Conservation (phyloP, 37 sponge, comb jelly and placozoan species). For the Theonella swinhoei region DNA sequence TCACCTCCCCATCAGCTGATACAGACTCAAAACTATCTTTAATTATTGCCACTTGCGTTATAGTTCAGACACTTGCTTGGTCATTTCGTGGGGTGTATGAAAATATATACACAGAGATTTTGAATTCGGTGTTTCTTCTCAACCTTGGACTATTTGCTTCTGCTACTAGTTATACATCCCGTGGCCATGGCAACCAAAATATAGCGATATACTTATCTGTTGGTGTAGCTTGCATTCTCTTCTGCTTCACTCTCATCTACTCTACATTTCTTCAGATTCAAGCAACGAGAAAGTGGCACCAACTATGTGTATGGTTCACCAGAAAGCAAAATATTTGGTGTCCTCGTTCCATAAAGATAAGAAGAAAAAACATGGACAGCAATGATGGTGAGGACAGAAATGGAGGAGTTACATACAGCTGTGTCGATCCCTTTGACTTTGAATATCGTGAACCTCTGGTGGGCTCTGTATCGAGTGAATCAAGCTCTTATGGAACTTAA, state of each 20-base stretch:
- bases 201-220: neutral
- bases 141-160: slow-evolving; percentile 15
- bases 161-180: neutral
- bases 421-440: too few relatives aligned
- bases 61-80: neutral
- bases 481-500: too few relatives aligned
- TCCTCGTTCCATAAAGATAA: too few relatives aligned
- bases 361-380: too few relatives aligned
- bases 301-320: neutral
- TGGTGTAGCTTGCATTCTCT: neutral
- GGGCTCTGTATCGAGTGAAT: too few relatives aligned
- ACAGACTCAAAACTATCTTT: neutral
- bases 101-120: neutral
- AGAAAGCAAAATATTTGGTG: neutral
- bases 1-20: neutral
- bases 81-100: slow-evolving; percentile 28
- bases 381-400: too few relatives aligned
- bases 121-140: slow-evolving; percentile 13
- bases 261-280: neutral
- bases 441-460: too few relatives aligned
- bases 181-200: neutral
- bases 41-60: neutral
- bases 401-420: too few relatives aligned
- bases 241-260: neutral
- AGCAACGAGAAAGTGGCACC: neutral